Percentiles rank a stretch among this genome's conserved stretches.
Conservation (phyloP, 2,113 vertebrate species). For the Periophthalmus modestus region DNA sequence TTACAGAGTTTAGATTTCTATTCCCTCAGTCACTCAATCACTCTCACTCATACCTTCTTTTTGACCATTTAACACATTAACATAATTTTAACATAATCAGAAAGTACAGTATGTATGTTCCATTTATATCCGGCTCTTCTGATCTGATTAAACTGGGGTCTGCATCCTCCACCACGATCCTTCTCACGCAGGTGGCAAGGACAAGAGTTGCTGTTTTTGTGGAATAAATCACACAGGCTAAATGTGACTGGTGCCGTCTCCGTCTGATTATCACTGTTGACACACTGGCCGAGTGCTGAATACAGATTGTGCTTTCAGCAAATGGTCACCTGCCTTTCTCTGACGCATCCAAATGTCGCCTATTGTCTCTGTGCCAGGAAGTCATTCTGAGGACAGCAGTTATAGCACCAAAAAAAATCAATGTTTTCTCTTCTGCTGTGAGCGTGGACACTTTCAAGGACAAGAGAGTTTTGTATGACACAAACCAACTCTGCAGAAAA, state of each 20-base stretch:
- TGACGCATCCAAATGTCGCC: slow-evolving; percentile 23
- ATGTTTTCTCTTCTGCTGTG: background rate
- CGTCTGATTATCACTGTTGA: slow-evolving; percentile 60
- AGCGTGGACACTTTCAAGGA: background rate
- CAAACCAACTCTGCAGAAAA: background rate
- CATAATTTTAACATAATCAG: too few relatives aligned
- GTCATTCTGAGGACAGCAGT: background rate
- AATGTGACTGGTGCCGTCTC: slow-evolving; percentile 48
- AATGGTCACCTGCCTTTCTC: slow-evolving; percentile 14
- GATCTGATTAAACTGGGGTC: slow-evolving; percentile 45
- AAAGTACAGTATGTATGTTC: too few relatives aligned
- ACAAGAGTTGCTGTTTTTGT: slow-evolving; percentile 61
- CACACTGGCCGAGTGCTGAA: slow-evolving; percentile 43
- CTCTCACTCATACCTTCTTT: background rate
- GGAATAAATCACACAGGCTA: slow-evolving; percentile 64
- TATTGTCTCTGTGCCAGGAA: slow-evolving; percentile 10
- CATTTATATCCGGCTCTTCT: background rate
- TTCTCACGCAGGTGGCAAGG: slow-evolving; percentile 52
- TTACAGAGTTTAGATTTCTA: too few relatives aligned
- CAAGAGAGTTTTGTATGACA: background rate
- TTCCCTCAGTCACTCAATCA: too few relatives aligned
- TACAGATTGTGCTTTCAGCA: slow-evolving; percentile 34
- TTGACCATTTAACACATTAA: background rate
- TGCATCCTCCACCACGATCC: slow-evolving; percentile 32
- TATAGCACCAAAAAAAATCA: background rate